Evolutionary conservation across 2,888 invertebrate species (phyloP).

Genomic region (Ellobium chinense): DNA sequence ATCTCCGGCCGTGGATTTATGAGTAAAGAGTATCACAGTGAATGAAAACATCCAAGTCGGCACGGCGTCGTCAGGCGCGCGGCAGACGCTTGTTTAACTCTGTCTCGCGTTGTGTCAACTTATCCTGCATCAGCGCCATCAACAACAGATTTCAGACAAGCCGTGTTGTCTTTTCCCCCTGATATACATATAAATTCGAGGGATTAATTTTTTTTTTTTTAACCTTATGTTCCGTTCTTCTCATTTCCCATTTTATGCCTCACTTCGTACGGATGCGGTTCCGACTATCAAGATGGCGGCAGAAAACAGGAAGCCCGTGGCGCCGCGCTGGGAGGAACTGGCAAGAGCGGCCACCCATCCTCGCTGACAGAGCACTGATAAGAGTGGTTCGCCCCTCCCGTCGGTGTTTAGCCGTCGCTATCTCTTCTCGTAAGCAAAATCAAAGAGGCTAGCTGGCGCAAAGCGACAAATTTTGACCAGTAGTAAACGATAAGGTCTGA

Average conservation of each 20-base stretch:
- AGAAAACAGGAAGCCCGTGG: slow-evolving; percentile 37
- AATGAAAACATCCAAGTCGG: slow-evolving; percentile 35
- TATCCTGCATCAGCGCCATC: slow-evolving; percentile 31
- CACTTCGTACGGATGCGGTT: slow-evolving; percentile 1
- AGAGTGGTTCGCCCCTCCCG: slow-evolving; percentile 38
- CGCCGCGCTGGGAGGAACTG: slow-evolving; percentile 39
- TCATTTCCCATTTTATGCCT: slow-evolving; percentile 21
- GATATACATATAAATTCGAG: slow-evolving; percentile 19
- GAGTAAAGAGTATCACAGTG: too few species aligned
- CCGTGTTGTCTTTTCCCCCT: slow-evolving; percentile 25
- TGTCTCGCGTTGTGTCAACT: slow-evolving; percentile 25
- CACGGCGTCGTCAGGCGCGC: slow-evolving; percentile 1
- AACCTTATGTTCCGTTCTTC: background rate
- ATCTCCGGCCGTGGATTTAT: too few species aligned
- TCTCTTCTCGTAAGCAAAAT: slow-evolving; percentile 36
- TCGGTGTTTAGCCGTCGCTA: slow-evolving; percentile 33
- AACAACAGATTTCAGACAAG: slow-evolving; percentile 27
- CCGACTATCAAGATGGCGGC: slow-evolving; percentile 41
- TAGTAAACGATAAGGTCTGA: slow-evolving; percentile 10
- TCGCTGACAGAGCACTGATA: slow-evolving; percentile 41
- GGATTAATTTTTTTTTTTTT: background rate
- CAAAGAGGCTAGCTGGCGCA: slow-evolving; percentile 22
- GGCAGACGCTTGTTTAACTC: slow-evolving; percentile 33
- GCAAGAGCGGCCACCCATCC: slow-evolving; percentile 41
- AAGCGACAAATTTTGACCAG: slow-evolving; percentile 41